phyloP scores from a whole-genome alignment of 1,140 invertebrate genomes.

The Camponotus vicinus region DNA sequence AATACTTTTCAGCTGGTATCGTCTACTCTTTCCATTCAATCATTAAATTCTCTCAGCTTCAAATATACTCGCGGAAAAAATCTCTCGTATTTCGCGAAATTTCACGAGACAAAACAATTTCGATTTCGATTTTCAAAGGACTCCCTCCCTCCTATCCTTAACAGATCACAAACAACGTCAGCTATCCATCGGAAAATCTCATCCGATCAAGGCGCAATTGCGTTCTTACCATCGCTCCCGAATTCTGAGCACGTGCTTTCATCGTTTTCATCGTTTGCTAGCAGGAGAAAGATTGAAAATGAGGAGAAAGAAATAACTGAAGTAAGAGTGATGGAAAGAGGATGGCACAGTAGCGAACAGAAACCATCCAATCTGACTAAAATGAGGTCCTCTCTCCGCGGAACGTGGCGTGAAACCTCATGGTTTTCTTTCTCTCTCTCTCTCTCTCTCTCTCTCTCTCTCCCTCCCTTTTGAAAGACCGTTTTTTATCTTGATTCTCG shows the following conservation, averaged over 20 bases:
- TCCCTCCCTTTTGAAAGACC: neutral
- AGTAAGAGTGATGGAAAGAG: neutral
- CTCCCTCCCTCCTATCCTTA: neutral
- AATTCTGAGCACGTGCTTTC: constrained; percentile 61
- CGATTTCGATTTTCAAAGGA: constrained; percentile 15
- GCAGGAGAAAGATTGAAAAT: constrained; percentile 10
- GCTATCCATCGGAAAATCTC: constrained; percentile 51
- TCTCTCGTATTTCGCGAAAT: neutral
- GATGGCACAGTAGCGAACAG: neutral
- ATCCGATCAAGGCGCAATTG: constrained; percentile 47
- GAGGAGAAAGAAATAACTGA: constrained; percentile 22
- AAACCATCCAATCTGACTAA: constrained; percentile 76
- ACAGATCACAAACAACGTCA: constrained; percentile 38
- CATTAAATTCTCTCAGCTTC: neutral
- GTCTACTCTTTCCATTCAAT: too few species aligned
- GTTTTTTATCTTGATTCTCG: constrained; percentile 11
- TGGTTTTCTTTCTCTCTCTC: neutral
- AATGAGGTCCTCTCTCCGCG: constrained; percentile 66
- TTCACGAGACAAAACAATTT: constrained; percentile 25
- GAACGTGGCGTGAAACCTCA: constrained; percentile 53
- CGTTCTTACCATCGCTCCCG: constrained; percentile 21
- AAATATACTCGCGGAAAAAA: neutral
- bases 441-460: neutral
- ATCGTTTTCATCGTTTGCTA: constrained; percentile 30
- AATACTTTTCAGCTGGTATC: neutral